phyloP scores from a whole-genome alignment of 2,113 vertebrate genomes.

The Tretioscincus oriximinensis region DNA sequence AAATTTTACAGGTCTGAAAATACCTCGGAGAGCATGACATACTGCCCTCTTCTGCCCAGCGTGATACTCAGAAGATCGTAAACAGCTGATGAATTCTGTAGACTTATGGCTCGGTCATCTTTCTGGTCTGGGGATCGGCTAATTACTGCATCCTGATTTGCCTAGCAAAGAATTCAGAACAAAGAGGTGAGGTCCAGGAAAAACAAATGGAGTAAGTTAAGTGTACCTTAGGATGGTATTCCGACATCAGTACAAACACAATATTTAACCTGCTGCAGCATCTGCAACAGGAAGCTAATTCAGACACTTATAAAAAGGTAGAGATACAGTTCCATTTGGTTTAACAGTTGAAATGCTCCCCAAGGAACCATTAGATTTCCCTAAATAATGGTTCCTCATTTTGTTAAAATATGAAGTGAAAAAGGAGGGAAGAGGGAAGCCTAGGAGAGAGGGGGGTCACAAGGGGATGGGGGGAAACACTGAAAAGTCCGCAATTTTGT shows the following conservation, averaged over 20 bases:
- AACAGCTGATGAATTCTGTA: constrained; percentile 86
- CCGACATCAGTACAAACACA: neutral
- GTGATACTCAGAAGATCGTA: constrained; percentile 96
- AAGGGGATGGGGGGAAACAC: no score
- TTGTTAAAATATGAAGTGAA: no score
- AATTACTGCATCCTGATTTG: constrained; percentile 90
- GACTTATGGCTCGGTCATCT: constrained; percentile 83
- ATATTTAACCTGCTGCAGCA: neutral
- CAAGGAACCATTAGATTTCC: no score
- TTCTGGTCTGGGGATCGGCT: constrained; percentile 90
- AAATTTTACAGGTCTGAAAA: neutral
- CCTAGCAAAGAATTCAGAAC: constrained; percentile 69
- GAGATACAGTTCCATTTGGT: neutral
- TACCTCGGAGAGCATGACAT: constrained; percentile 96
- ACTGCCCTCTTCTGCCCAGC: constrained; percentile 97
- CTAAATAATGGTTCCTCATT: no score
- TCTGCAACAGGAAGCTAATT: neutral
- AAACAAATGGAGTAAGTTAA: neutral
- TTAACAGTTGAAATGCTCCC: no score
- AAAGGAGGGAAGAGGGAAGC: no score
- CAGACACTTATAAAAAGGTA: neutral
- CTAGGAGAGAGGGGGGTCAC: no score
- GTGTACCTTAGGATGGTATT: neutral
- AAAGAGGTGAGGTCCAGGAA: neutral
- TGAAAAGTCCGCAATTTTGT: no score